Base-by-base conservation (phyloP, 1,140 invertebrate species). In the Teleopsis dalmanni region DNA sequence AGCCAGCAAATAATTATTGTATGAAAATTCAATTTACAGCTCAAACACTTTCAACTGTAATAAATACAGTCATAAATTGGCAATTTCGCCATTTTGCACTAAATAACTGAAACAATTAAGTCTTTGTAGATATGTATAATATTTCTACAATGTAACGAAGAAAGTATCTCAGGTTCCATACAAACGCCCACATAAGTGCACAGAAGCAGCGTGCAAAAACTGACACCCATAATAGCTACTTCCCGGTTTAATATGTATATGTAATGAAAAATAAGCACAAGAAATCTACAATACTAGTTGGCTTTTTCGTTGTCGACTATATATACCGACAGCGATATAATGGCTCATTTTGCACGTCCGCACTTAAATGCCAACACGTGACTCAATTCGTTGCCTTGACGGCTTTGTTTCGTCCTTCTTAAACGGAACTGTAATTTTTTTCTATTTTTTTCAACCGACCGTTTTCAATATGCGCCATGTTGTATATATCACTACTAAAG, bases 321-420 rank as follows among this genome's bases (percentile, higher is more conserved):
- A 29, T 13, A 29, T 13, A 29, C 27, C 7, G 7, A 29, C 27
- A 29, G 7, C 7, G 7, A 13, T 13, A 29, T 29, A 29, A 51
- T 47, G 57, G 47, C 55, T 54, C 53, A 49, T 52, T 58, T 62
- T 56, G 57, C 59, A 62, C 59, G 59, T 62, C 60, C 53, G 53
- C 59, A 60, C 58, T 60, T 62, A 62, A 62, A 62, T 60, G 59
- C 51, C 59, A 57, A 59, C 58, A 62, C 59, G 59, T 62, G 59
- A 62, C 59, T 55, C 40, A 48, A 16, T 47, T 27, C 35, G n/a
- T n/a, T n/a, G n/a, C n/a, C n/a, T n/a, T n/a, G n/a, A n/a, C n/a
- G n/a, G n/a, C n/a, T n/a, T n/a, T n/a, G n/a, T n/a, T n/a, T n/a
- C n/a, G n/a, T n/a, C n/a, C n/a, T n/a, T n/a, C n/a, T n/a, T n/a